Percentiles rank a stretch among this genome's conserved stretches.
Evolutionary conservation across 2,888 invertebrate species (phyloP).

Genomic region (Aleiodes alternator): DNA sequence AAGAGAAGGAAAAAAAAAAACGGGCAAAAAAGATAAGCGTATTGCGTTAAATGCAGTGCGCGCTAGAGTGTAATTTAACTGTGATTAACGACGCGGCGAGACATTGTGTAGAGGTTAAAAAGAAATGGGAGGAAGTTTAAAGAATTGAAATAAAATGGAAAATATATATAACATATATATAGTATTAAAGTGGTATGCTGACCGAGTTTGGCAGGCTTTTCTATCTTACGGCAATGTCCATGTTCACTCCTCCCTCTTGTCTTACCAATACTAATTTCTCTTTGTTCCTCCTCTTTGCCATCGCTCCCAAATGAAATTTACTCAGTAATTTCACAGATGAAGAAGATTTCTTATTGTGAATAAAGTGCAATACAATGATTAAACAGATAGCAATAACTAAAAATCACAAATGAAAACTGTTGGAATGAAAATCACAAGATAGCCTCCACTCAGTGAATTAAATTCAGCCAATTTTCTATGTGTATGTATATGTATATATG

Average conservation of each 20-base stretch:
- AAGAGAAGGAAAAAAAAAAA: background rate
- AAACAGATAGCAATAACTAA: constrained; percentile 28
- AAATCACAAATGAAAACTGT: constrained; percentile 10
- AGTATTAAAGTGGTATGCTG: constrained; percentile 21
- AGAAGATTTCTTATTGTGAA: background rate
- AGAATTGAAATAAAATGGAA: constrained; percentile 11
- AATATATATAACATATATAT: background rate
- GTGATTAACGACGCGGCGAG: constrained; percentile 46
- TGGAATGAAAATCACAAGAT: constrained; percentile 45
- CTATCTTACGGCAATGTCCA: constrained; percentile 26
- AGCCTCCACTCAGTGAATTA: constrained; percentile 27
- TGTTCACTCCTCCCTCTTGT: constrained; percentile 1
- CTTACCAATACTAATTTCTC: background rate
- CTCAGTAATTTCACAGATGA: constrained; percentile 7
- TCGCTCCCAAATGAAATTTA: background rate
- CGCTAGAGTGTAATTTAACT: constrained; percentile 44
- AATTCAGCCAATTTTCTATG: constrained; percentile 6
- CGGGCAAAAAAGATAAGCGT: constrained; percentile 18
- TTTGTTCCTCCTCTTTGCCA: background rate
- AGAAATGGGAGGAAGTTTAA: constrained; percentile 13
- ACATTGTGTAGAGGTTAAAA: constrained; percentile 4
- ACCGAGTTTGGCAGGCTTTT: constrained; percentile 30
- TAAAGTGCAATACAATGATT: constrained; percentile 19
- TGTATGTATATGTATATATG: background rate
- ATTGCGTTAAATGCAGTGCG: constrained; percentile 26